Evolutionary conservation across 2,888 invertebrate genomes (phyloP).

Genomic region (Caenorhabditis japonica): DNA sequence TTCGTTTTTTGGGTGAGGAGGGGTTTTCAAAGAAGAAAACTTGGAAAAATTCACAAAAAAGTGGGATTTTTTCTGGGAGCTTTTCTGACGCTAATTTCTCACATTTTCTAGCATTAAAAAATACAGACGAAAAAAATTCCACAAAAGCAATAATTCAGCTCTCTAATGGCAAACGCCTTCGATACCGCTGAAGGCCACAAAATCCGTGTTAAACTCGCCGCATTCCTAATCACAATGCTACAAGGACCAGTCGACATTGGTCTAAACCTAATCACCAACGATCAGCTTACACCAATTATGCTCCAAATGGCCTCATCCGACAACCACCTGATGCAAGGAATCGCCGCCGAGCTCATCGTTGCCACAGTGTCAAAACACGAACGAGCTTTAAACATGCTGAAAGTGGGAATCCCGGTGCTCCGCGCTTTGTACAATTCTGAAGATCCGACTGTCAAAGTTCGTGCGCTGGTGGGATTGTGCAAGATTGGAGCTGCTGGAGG

Average conservation of each 20-base stretch:
- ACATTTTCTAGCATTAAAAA: background rate
- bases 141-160: slow-evolving; percentile 42
- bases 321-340: slow-evolving; percentile 87
- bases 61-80: background rate
- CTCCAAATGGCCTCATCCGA: slow-evolving; percentile 94
- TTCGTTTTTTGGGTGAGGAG: slow-evolving; percentile 84
- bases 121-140: background rate
- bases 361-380: slow-evolving; percentile 97
- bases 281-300: slow-evolving; percentile 95
- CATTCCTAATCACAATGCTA: slow-evolving; percentile 85
- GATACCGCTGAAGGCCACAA: slow-evolving; percentile 60
- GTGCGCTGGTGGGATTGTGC: slow-evolving; percentile 86
- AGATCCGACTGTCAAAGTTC: slow-evolving; percentile 87
- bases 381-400: slow-evolving; percentile 85
- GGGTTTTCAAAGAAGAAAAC: background rate
- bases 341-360: slow-evolving; percentile 95
- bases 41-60: too few relatives aligned
- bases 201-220: slow-evolving; percentile 67
- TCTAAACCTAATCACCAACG: slow-evolving; percentile 81
- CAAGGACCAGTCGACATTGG: slow-evolving; percentile 93
- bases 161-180: slow-evolving; percentile 59
- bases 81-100: background rate
- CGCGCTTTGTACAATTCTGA: slow-evolving; percentile 91
- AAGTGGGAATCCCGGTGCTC: slow-evolving; percentile 91
- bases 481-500: slow-evolving; percentile 93